Evolutionary conservation across 1,140 invertebrate species (phyloP).

Genomic region (Papilio helenus): DNA sequence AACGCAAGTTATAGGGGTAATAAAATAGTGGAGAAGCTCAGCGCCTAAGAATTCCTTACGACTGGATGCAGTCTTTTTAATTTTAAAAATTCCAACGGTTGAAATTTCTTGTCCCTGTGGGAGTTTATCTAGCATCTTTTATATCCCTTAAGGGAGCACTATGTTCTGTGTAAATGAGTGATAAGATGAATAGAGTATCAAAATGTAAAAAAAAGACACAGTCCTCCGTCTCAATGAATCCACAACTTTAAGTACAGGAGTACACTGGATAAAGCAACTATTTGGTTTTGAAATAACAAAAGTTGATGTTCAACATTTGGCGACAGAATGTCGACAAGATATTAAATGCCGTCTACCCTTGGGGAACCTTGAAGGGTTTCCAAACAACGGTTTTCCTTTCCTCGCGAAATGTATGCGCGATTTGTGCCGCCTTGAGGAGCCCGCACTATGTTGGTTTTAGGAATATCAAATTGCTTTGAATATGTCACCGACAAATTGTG

Average conservation of each 20-base stretch:
- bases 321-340: slow-evolving; percentile 50
- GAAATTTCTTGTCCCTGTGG: not conserved
- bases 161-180: too few species aligned
- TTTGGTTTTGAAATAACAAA: slow-evolving; percentile 33
- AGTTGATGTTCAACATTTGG: slow-evolving; percentile 57
- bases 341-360: slow-evolving; percentile 53
- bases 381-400: slow-evolving; percentile 48
- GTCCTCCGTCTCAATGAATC: not conserved
- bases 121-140: not conserved
- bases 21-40: slow-evolving; percentile 28
- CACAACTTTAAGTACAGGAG: not conserved
- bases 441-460: slow-evolving; percentile 38
- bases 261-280: not conserved
- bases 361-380: slow-evolving; percentile 60
- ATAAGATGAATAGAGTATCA: too few species aligned
- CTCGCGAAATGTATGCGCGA: slow-evolving; percentile 37
- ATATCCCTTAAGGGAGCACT: not conserved
- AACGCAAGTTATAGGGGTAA: slow-evolving; percentile 36
- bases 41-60: slow-evolving; percentile 31
- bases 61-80: slow-evolving; percentile 16
- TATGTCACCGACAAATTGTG: slow-evolving; percentile 1
- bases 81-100: slow-evolving; percentile 11
- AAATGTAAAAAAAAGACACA: not conserved
- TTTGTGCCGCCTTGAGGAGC: not conserved
- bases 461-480: slow-evolving; percentile 35